Percentiles rank a stretch among this genome's conserved stretches.
Evolutionary conservation across 2,888 invertebrate species (phyloP).

Genomic region (Eurytoma californica): DNA sequence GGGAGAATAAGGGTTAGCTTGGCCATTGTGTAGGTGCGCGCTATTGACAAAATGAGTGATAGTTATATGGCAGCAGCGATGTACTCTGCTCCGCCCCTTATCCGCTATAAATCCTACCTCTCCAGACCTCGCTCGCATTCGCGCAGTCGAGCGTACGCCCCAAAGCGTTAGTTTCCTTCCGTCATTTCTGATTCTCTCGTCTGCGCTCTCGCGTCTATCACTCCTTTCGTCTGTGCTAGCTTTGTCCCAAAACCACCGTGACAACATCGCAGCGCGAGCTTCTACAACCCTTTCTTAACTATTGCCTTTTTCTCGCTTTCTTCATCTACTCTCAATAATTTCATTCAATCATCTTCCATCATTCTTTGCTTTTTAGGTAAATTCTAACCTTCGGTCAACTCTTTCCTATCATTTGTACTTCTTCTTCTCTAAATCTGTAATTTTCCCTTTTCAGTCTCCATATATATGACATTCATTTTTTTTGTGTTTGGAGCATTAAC

Average conservation of each 20-base stretch:
- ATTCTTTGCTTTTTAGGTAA: slow-evolving; percentile 15
- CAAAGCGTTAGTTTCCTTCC: slow-evolving; percentile 57
- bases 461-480: no score
- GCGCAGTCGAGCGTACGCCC: slow-evolving; percentile 57
- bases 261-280: neutral
- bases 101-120: slow-evolving; percentile 68
- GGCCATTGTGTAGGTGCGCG: slow-evolving; percentile 66
- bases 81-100: slow-evolving; percentile 60
- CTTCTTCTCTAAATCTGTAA: no score
- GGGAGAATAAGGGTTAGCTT: slow-evolving; percentile 9
- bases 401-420: no score
- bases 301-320: slow-evolving; percentile 21
- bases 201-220: slow-evolving; percentile 19
- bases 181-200: slow-evolving; percentile 55
- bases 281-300: neutral
- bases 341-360: slow-evolving; percentile 32
- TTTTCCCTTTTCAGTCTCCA: no score
- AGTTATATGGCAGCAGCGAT: slow-evolving; percentile 68
- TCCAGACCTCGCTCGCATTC: slow-evolving; percentile 27
- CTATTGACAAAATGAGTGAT: slow-evolving; percentile 72
- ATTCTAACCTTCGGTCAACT: no score
- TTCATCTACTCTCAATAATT: neutral
- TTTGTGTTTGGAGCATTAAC: no score
- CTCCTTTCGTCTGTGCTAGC: neutral
- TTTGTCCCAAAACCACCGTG: neutral